These are phyloP conservation scores for Tetragnatha montana DNA, from an alignment of 2,888 invertebrate species.

Conservation along the genomic window DNA sequence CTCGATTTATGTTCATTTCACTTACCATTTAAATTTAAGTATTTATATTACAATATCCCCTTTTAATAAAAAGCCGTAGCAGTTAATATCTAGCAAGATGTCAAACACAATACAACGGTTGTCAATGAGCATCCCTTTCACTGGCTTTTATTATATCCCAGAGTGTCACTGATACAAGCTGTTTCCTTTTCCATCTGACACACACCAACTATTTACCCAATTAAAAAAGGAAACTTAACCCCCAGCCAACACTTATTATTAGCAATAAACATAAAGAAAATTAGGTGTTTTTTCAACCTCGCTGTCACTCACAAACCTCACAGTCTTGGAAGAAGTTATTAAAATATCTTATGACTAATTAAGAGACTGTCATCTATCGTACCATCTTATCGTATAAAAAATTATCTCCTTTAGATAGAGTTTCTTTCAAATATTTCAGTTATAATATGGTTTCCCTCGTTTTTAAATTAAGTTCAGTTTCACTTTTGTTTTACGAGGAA, in stretches of 20 bases:
- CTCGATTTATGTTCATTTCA: no score
- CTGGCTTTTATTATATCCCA: background rate
- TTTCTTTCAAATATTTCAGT: no score
- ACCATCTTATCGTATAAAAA: no score
- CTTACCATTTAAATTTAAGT: no score
- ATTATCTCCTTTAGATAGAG: no score
- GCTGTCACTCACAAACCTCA: background rate
- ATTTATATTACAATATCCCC: no score
- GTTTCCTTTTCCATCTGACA: background rate
- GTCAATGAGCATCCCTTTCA: background rate
- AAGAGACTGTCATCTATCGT: no score
- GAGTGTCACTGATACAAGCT: background rate
- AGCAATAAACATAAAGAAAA: background rate
- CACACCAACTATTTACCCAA: background rate
- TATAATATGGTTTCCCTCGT: no score
- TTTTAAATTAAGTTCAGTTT: no score
- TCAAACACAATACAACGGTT: background rate
- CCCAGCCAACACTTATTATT: background rate
- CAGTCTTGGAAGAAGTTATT: background rate
- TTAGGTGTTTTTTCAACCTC: background rate
- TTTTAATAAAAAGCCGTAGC: no score
- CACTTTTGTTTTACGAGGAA: no score
- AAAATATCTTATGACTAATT: background rate
- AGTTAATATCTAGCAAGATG: no score
- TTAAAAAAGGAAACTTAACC: background rate